Evolutionary conservation across 1,140 invertebrate species (phyloP).

Genomic region (Brachionus manjavacas): DNA sequence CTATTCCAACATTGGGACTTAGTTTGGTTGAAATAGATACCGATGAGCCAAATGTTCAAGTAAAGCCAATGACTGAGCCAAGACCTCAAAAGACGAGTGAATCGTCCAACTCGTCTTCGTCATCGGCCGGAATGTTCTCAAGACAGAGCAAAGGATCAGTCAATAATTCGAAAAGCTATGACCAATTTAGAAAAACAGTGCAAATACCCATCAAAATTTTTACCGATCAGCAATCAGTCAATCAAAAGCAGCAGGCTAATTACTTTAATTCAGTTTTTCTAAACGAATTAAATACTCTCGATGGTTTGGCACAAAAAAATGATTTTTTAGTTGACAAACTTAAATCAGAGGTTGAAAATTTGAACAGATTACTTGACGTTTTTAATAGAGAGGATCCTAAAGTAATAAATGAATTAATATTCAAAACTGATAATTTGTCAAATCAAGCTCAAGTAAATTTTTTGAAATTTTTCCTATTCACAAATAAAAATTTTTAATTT

Average conservation of each 20-base stretch:
- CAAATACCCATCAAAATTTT: background rate
- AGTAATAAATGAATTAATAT: background rate
- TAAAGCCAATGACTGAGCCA: background rate
- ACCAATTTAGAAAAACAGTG: background rate
- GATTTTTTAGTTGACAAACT: background rate
- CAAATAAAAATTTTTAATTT: no score
- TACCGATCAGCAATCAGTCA: background rate
- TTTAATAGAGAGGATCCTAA: conserved; percentile 1
- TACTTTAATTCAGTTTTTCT: background rate
- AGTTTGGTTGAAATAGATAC: background rate
- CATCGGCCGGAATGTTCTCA: conserved; percentile 4
- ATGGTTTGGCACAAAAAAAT: background rate
- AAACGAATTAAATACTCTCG: background rate
- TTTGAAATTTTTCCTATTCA: no score
- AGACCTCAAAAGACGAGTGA: background rate
- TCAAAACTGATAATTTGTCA: background rate
- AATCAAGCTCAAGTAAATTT: background rate
- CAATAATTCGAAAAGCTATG: conserved; percentile 4
- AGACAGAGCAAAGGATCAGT: background rate
- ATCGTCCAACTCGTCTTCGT: background rate
- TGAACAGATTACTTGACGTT: background rate
- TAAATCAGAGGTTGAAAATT: background rate
- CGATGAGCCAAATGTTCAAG: background rate
- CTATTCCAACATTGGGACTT: background rate
- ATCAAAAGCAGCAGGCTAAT: conserved; percentile 1